Conservation (phyloP, 2,888 invertebrate species). For the Dexiosoma caninum region DNA sequence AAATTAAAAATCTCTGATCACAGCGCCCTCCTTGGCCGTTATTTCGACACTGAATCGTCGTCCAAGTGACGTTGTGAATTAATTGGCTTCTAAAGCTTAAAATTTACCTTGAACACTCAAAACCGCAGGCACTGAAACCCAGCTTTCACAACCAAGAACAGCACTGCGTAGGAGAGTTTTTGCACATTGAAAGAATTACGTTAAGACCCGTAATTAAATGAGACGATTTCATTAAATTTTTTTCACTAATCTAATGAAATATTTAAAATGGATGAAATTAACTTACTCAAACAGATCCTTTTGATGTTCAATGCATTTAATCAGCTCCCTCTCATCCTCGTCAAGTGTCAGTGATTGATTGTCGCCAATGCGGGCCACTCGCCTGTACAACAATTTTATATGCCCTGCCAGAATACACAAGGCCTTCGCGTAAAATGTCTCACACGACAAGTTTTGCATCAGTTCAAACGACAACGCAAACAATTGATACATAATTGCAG, state of each 20-base stretch:
- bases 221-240: too few species aligned
- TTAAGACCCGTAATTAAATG: too few species aligned
- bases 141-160: too few species aligned
- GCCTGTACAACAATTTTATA: constrained; percentile 22
- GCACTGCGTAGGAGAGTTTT: too few species aligned
- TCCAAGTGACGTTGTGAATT: too few species aligned
- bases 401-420: constrained; percentile 36
- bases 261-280: background rate
- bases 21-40: too few species aligned
- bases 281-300: constrained; percentile 47
- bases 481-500: background rate
- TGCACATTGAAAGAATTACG: too few species aligned
- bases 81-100: too few species aligned
- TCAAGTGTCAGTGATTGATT: background rate
- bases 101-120: too few species aligned
- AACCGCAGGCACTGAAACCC: too few species aligned
- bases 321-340: constrained; percentile 20
- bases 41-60: too few species aligned
- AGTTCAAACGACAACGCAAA: constrained; percentile 21
- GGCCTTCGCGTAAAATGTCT: constrained; percentile 33
- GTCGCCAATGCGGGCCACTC: constrained; percentile 39
- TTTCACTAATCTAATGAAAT: background rate
- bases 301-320: constrained; percentile 28
- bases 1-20: too few species aligned
- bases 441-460: constrained; percentile 28